phyloP scores from a whole-genome alignment of 2,797 vertebrate genomes.

The Tauraco hartlaubi region DNA sequence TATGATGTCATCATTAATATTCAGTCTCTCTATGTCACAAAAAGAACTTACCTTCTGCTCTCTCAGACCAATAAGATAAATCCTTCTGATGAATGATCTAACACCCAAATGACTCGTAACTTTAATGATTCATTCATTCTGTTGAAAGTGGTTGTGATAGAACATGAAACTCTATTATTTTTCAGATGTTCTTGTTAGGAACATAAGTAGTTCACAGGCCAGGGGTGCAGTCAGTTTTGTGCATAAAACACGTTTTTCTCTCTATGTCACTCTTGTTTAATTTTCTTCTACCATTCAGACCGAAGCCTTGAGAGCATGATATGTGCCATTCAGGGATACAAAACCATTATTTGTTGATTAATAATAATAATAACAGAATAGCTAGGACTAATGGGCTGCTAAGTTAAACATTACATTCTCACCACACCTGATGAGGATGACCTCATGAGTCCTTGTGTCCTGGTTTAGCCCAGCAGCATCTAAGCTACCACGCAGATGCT shows the following conservation, averaged over 20 bases:
- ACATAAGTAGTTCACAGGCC: neutral
- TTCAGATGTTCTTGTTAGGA: neutral
- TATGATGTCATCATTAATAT: neutral
- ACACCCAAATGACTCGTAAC: neutral
- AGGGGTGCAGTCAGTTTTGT: neutral
- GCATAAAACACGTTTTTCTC: neutral
- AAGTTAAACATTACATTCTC: neutral
- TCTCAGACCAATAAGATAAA: neutral
- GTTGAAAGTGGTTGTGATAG: neutral
- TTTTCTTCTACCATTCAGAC: neutral
- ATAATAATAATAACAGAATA: neutral
- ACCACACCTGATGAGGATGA: neutral
- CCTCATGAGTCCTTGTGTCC: neutral
- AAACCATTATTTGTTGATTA: neutral
- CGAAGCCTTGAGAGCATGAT: rapidly evolving
- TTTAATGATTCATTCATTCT: neutral
- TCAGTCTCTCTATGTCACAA: neutral
- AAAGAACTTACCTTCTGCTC: neutral
- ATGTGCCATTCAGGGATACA: rapidly evolving
- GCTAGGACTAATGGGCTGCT: neutral
- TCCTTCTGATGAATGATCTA: neutral
- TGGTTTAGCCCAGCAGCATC: too few species aligned
- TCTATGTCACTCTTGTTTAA: neutral
- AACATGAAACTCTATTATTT: neutral
- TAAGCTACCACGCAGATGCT: too few species aligned